These are phyloP conservation scores for Sialis fuliginosa DNA, from an alignment of 2,888 invertebrate genomes.

Conservation along the genomic window DNA sequence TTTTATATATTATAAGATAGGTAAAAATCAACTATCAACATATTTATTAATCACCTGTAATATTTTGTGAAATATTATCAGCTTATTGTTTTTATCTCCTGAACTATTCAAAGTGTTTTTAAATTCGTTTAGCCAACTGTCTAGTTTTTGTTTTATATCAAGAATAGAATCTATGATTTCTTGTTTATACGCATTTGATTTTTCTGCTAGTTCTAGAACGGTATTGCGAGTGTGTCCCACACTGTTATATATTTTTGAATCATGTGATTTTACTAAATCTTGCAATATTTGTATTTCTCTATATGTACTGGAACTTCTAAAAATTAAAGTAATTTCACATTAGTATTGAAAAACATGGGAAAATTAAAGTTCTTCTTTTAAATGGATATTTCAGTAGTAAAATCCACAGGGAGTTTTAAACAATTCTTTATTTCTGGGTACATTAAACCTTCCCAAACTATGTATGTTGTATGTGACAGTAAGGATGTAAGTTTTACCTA, in stretches of 20 bases:
- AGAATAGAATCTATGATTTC: conserved; percentile 1
- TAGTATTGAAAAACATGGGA: neutral
- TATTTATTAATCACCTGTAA: too few relatives aligned
- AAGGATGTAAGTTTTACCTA: too few relatives aligned
- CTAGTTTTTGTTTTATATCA: conserved; percentile 2
- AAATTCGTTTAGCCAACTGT: neutral
- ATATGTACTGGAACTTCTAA: conserved; percentile 34
- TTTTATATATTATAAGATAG: neutral
- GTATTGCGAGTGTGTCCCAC: conserved; percentile 13
- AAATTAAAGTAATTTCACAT: conserved; percentile 14
- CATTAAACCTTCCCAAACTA: too few relatives aligned
- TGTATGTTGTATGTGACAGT: too few relatives aligned
- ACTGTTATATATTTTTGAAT: conserved; percentile 18
- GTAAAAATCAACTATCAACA: too few relatives aligned
- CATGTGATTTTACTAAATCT: conserved; percentile 27
- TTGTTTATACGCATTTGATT: conserved; percentile 3
- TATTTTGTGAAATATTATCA: too few relatives aligned
- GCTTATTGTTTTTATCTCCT: too few relatives aligned
- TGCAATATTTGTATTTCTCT: conserved; percentile 37
- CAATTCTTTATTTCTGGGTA: too few relatives aligned
- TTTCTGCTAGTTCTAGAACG: conserved; percentile 7
- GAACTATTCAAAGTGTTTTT: too few relatives aligned
- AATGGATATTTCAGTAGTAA: too few relatives aligned
- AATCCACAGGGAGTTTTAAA: too few relatives aligned
- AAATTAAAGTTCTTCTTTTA: too few relatives aligned